Conservation (phyloP, 2,113 vertebrate genomes). For the Takifugu flavidus region DNA sequence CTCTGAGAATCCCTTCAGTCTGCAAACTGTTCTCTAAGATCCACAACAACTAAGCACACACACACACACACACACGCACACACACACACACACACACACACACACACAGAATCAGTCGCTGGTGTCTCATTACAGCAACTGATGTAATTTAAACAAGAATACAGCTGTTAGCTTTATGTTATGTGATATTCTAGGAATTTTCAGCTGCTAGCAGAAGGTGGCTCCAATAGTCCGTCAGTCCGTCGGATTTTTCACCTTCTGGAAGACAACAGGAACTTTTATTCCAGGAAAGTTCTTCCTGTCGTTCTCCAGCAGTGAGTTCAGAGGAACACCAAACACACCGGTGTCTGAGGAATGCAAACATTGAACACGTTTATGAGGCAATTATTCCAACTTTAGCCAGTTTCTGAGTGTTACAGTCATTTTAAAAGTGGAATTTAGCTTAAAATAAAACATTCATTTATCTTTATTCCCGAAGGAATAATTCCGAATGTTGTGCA, state of each 20-base stretch:
- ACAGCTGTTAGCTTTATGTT: not conserved
- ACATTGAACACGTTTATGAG: too few species aligned
- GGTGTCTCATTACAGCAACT: not conserved
- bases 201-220: not conserved
- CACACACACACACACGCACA: constrained; percentile 11
- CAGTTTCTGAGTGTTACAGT: too few species aligned
- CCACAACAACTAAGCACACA: constrained; percentile 80
- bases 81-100: not conserved
- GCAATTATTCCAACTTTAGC: too few species aligned
- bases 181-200: not conserved
- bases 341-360: constrained; percentile 77
- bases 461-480: too few species aligned
- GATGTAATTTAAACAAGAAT: not conserved
- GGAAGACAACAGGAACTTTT: constrained; percentile 90
- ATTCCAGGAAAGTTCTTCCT: constrained; percentile 84
- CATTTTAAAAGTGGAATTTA: too few species aligned
- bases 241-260: constrained; percentile 70
- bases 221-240: not conserved
- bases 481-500: too few species aligned
- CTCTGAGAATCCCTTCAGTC: constrained; percentile 92
- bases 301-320: constrained; percentile 84
- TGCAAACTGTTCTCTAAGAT: constrained; percentile 90
- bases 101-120: not conserved
- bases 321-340: constrained; percentile 88
- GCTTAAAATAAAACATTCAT: too few species aligned